These are phyloP conservation scores for Arenicola marina DNA, from an alignment of 2,888 invertebrate genomes.

Conservation along the genomic window DNA sequence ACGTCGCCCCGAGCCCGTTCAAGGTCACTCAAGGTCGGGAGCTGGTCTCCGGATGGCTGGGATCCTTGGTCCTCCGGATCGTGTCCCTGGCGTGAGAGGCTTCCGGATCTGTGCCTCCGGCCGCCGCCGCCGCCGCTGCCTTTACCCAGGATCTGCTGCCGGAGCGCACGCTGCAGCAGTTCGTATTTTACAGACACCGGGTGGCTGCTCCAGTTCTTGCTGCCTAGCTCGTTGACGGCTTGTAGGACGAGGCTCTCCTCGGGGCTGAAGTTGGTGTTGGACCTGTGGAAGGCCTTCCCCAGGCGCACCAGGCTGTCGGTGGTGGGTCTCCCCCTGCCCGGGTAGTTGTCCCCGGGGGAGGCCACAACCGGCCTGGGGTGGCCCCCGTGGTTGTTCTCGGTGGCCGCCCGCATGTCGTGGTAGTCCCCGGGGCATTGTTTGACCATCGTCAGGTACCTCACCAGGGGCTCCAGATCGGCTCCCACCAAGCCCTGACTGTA, in stretches of 20 bases:
- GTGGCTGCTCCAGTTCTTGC: not conserved
- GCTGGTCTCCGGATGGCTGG: not conserved
- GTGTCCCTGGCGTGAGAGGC: not conserved
- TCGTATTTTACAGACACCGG: not conserved
- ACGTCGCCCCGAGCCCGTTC: slow-evolving; percentile 7
- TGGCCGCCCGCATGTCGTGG: no score
- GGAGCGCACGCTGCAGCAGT: not conserved
- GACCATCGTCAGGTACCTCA: no score
- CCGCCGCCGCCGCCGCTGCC: not conserved
- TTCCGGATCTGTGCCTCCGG: not conserved
- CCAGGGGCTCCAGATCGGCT: no score
- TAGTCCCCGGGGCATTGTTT: no score
- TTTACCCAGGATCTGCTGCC: not conserved
- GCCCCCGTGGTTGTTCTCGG: no score
- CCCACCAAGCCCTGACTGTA: no score
- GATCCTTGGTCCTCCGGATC: not conserved
- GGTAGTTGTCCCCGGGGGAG: no score
- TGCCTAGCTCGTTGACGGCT: slow-evolving; percentile 2
- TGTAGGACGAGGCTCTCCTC: not conserved
- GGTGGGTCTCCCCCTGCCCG: no score
- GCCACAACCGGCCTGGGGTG: no score
- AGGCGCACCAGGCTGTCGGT: not conserved
- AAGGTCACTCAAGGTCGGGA: not conserved
- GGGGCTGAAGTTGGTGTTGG: not conserved
- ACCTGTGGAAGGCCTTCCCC: not conserved